phyloP scores from a whole-genome alignment of 1,140 invertebrate species.

The Sinonovacula constricta region DNA sequence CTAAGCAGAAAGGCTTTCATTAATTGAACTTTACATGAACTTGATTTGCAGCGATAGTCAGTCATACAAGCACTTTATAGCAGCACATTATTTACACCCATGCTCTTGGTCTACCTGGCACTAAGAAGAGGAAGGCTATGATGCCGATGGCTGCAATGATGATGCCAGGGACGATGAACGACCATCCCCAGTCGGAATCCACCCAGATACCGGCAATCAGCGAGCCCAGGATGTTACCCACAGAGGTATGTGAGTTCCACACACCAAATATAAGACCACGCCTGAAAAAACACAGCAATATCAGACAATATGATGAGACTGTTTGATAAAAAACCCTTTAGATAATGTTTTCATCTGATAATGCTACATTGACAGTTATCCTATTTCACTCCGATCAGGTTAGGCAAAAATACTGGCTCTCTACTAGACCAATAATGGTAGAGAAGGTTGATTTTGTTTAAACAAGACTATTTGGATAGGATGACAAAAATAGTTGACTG shows the following conservation, averaged over 20 bases:
- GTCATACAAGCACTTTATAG: no score
- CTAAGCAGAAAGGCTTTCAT: no score
- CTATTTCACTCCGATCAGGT: not conserved
- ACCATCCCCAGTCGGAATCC: slow-evolving; percentile 89
- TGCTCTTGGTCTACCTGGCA: slow-evolving; percentile 80
- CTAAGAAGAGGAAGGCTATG: slow-evolving; percentile 91
- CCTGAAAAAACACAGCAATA: slow-evolving; percentile 67
- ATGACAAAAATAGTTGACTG: no score
- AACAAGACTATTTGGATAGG: no score
- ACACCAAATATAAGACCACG: slow-evolving; percentile 95
- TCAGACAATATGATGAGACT: not conserved
- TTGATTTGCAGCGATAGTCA: no score
- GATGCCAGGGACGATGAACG: slow-evolving; percentile 93
- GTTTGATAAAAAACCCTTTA: not conserved
- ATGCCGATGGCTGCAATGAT: slow-evolving; percentile 89
- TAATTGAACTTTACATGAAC: no score
- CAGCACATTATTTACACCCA: no score
- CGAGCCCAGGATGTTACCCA: slow-evolving; percentile 94
- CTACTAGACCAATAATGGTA: no score
- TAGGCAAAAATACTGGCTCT: no score
- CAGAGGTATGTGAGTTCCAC: slow-evolving; percentile 96
- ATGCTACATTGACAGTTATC: not conserved
- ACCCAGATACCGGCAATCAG: slow-evolving; percentile 92
- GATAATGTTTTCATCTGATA: not conserved
- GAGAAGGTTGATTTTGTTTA: no score